A percentile compares a stretch with the other conserved stretches of the same genome.
Conservation (phyloP, 2,113 vertebrate genomes). For the Mugil cephalus region DNA sequence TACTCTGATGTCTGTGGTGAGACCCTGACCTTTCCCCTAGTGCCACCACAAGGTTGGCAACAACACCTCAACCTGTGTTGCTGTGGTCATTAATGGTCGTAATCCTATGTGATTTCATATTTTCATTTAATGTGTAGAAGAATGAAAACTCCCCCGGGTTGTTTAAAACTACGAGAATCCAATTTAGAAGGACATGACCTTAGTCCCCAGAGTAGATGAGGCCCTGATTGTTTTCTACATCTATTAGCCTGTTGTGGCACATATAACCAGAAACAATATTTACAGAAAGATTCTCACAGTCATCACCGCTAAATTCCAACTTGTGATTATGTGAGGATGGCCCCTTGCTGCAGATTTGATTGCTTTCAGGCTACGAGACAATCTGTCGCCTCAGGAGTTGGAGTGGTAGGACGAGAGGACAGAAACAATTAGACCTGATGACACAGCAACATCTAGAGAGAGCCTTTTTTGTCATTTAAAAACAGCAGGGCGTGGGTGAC, state of each 20-base stretch:
- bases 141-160: not conserved
- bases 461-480: slow-evolving; percentile 68
- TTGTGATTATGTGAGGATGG: slow-evolving; percentile 28
- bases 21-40: not conserved
- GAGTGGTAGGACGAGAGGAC: slow-evolving; percentile 36
- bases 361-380: slow-evolving; percentile 34
- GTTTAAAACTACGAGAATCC: not conserved
- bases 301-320: slow-evolving; percentile 12
- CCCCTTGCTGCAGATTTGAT: slow-evolving; percentile 34
- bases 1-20: not conserved
- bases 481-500: slow-evolving; percentile 63
- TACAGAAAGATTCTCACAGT: slow-evolving; percentile 22
- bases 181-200: not conserved
- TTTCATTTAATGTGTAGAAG: not conserved
- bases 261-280: slow-evolving; percentile 13
- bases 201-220: not conserved
- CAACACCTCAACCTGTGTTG: not conserved
- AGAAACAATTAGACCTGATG: slow-evolving; percentile 72
- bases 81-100: not conserved
- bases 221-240: not conserved
- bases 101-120: not conserved
- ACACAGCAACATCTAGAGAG: slow-evolving; percentile 68
- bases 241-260: not conserved
- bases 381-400: slow-evolving; percentile 53
- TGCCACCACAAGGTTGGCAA: not conserved